Evolutionary conservation across 2,797 vertebrate genomes (phyloP).

Genomic region (Malurus leucopterus): DNA sequence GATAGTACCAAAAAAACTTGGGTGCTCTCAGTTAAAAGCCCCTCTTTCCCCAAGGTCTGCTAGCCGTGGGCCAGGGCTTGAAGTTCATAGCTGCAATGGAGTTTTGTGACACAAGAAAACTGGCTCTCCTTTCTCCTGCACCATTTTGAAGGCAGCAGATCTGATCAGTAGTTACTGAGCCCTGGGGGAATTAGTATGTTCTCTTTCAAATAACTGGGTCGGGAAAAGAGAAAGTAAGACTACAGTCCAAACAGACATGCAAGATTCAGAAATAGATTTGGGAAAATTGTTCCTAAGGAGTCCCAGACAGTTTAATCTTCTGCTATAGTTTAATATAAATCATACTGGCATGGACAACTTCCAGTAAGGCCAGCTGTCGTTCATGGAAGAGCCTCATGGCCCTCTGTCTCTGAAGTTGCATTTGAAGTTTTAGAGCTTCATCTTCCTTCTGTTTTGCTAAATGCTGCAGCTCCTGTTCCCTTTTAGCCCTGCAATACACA

Average conservation of each 20-base stretch:
- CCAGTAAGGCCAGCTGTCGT: slow-evolving; percentile 82
- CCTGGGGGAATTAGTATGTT: not conserved
- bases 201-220: not conserved
- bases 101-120: not conserved
- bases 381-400: slow-evolving; percentile 86
- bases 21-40: not conserved
- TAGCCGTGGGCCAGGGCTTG: not conserved
- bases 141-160: not conserved
- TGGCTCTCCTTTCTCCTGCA: not conserved
- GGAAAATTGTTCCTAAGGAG: not conserved
- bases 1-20: not conserved
- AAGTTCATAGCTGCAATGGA: not conserved
- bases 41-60: not conserved
- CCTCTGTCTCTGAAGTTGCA: slow-evolving; percentile 82
- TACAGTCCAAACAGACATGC: not conserved
- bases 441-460: slow-evolving; percentile 77
- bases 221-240: not conserved
- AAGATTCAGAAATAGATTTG: not conserved
- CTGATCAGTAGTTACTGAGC: not conserved
- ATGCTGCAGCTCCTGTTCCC: slow-evolving; percentile 70
- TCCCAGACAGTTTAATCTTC: not conserved
- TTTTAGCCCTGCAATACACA: slow-evolving; percentile 75
- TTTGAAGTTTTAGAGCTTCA: slow-evolving; percentile 77
- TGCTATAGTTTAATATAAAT: slow-evolving; percentile 5
- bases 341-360: slow-evolving; percentile 86